phyloP scores from a whole-genome alignment of 1,140 invertebrate genomes.

The Aphidius ervi region DNA sequence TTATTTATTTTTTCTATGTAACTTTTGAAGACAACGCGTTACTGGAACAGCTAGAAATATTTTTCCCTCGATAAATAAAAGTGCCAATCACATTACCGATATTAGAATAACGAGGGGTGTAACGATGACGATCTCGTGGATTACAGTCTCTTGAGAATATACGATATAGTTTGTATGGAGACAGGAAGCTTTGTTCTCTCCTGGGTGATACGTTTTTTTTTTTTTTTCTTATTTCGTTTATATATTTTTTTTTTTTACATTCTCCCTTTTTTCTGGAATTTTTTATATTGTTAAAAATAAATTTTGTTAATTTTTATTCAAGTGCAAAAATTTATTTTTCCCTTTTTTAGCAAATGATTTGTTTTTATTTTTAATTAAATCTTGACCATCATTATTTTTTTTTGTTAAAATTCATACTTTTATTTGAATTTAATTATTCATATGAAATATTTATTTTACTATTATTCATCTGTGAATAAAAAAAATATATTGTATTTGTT shows the following conservation, averaged over 20 bases:
- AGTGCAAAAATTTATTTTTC: too few relatives aligned
- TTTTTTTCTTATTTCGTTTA: slow-evolving; percentile 10
- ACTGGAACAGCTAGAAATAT: neutral
- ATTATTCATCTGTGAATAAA: too few relatives aligned
- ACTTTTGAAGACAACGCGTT: neutral
- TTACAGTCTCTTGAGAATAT: slow-evolving; percentile 16
- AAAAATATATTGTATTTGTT: too few relatives aligned
- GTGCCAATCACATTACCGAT: slow-evolving; percentile 20
- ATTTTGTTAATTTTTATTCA: slow-evolving; percentile 17
- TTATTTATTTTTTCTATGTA: neutral
- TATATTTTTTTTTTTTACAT: slow-evolving; percentile 14
- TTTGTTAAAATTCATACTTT: too few relatives aligned
- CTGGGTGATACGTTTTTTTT: neutral
- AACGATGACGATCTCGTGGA: slow-evolving; percentile 14
- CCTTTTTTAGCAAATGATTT: too few relatives aligned
- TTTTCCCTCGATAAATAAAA: neutral
- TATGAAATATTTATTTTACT: too few relatives aligned
- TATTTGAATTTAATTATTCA: too few relatives aligned
- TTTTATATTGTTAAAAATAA: slow-evolving; percentile 6
- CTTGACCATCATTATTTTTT: too few relatives aligned
- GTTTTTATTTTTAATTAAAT: too few relatives aligned
- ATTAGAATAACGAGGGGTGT: slow-evolving; percentile 23
- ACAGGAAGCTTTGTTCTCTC: neutral
- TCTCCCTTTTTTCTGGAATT: neutral
- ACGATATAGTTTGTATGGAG: neutral